phyloP scores from a whole-genome alignment of 2,113 vertebrate genomes.

The Arothron firmamentum region DNA sequence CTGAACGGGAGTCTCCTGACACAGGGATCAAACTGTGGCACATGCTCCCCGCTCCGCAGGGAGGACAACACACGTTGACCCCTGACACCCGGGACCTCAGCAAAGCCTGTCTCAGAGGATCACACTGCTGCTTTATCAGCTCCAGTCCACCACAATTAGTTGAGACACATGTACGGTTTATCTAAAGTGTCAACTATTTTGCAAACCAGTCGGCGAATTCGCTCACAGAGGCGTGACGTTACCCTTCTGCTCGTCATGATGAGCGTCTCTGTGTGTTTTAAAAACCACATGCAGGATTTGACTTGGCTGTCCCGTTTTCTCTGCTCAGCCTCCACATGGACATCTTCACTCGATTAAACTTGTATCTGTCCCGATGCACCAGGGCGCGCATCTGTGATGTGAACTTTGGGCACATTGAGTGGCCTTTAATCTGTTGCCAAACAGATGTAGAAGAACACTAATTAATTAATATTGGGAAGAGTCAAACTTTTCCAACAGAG shows the following conservation, averaged over 20 bases:
- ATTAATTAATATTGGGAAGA: not conserved
- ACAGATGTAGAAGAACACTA: conserved; percentile 1
- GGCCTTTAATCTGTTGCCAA: too few species aligned
- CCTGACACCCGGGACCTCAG: conserved; percentile 12
- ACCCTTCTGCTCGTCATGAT: not conserved
- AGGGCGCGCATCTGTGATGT: too few species aligned
- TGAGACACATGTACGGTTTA: not conserved
- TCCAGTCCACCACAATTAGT: not conserved
- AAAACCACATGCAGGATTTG: not conserved
- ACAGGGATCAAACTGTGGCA: conserved; percentile 56
- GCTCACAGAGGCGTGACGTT: not conserved
- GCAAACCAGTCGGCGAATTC: too few species aligned
- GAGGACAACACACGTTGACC: conserved; percentile 24
- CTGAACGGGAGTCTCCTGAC: conserved; percentile 54
- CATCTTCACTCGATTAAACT: conserved; percentile 19
- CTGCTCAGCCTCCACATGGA: conserved; percentile 22
- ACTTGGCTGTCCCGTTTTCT: not conserved
- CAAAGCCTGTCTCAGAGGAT: not conserved
- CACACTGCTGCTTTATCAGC: not conserved
- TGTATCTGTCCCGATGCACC: conserved; percentile 11
- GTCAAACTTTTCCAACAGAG: too few species aligned
- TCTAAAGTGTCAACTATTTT: too few species aligned
- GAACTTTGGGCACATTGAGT: too few species aligned
- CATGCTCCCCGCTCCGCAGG: conserved; percentile 28
- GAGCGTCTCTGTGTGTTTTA: not conserved